A percentile compares a stretch with the other conserved stretches of the same genome.
Evolutionary conservation across 1,140 invertebrate genomes (phyloP).

Genomic region (Dysdera silvatica): DNA sequence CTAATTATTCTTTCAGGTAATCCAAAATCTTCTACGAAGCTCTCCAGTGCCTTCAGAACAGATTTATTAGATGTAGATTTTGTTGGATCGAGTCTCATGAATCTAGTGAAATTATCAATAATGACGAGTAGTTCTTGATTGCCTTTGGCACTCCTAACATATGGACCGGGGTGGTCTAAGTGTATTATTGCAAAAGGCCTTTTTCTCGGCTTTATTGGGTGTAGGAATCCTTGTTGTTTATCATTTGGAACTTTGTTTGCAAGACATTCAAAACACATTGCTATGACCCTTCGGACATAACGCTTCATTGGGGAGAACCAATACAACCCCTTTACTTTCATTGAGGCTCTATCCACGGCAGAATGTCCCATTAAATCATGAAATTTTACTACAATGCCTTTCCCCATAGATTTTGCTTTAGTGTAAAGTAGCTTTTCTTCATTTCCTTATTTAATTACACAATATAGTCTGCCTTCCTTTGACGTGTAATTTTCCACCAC

Average conservation of each 20-base stretch:
- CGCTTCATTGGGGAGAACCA: slow-evolving; percentile 10
- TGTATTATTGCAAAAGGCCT: not conserved
- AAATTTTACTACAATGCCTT: slow-evolving; percentile 8
- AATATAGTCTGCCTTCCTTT: not conserved
- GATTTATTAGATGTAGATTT: not conserved
- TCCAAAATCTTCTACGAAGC: slow-evolving; percentile 7
- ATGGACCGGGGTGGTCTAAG: not conserved
- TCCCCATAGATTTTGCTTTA: slow-evolving; percentile 10
- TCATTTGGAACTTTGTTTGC: not conserved
- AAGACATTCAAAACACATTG: slow-evolving; percentile 9
- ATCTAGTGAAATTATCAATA: slow-evolving; percentile 2
- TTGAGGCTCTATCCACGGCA: not conserved
- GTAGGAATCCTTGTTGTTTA: slow-evolving; percentile 14
- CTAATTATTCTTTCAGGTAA: not conserved
- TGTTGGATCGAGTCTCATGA: not conserved
- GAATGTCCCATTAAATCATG: slow-evolving; percentile 7
- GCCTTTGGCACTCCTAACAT: slow-evolving; percentile 4
- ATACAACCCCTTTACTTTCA: slow-evolving; percentile 4
- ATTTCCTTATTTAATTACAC: not conserved
- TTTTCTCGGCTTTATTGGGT: not conserved
- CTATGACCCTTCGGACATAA: not conserved
- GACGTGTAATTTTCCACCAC: not conserved
- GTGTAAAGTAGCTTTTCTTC: slow-evolving; percentile 2
- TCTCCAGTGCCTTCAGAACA: not conserved
- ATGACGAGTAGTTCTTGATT: slow-evolving; percentile 5